A percentile compares a stretch with the other conserved stretches of the same genome.
Evolutionary conservation across 2,113 vertebrate species (phyloP).

Genomic region (Arenaria interpres): DNA sequence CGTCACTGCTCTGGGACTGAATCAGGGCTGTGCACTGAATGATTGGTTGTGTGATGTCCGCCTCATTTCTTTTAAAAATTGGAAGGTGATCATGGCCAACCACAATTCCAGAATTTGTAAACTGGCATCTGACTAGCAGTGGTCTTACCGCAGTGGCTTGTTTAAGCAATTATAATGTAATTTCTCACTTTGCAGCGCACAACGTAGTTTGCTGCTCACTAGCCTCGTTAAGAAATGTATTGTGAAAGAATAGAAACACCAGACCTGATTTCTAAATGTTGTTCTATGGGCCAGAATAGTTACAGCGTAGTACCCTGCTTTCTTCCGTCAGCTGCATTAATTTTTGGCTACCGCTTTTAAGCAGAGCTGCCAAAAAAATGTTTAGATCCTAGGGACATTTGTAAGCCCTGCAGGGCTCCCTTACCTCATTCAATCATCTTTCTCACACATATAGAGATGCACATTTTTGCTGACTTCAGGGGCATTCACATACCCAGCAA

Average conservation of each 20-base stretch:
- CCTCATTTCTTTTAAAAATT: neutral
- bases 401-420: constrained; percentile 47
- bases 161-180: neutral
- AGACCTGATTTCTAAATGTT: neutral
- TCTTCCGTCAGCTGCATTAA: neutral
- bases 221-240: neutral
- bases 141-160: neutral
- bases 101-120: neutral
- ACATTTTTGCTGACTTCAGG: constrained; percentile 67
- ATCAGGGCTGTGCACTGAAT: neutral
- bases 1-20: neutral
- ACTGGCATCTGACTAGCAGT: neutral
- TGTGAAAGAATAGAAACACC: constrained; percentile 32
- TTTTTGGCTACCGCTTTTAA: constrained; percentile 41
- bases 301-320: neutral
- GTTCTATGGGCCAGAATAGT: neutral
- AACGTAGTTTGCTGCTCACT: neutral
- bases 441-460: constrained; percentile 20
- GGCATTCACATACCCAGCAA: constrained; percentile 23
- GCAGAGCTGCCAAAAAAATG: constrained; percentile 53
- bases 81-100: neutral
- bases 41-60: neutral
- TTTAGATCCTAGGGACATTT: constrained; percentile 28
- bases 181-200: neutral
- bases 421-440: constrained; percentile 71